phyloP scores from a whole-genome alignment of 1,140 invertebrate genomes.

The Diploscapter pachys region DNA sequence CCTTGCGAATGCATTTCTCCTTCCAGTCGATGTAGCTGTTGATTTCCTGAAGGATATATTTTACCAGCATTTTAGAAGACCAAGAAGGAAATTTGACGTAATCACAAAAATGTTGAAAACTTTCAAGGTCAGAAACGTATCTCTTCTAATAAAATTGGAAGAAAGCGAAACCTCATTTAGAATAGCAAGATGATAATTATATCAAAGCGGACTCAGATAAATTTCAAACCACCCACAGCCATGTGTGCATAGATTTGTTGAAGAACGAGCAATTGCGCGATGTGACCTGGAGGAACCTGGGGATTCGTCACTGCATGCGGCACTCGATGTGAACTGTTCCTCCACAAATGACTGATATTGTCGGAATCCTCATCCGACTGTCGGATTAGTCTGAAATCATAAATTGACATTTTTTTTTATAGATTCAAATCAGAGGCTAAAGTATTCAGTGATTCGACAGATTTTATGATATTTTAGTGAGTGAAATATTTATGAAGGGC shows the following conservation, averaged over 20 bases:
- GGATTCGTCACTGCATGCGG: not conserved
- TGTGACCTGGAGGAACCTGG: conserved; percentile 7
- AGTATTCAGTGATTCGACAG: too few species aligned
- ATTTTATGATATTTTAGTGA: too few species aligned
- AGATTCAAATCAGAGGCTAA: too few species aligned
- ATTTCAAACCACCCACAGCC: conserved; percentile 12
- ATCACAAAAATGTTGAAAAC: not conserved
- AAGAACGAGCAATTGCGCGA: conserved; percentile 37
- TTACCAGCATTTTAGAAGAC: too few species aligned
- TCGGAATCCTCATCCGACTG: too few species aligned
- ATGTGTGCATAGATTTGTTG: conserved; percentile 36
- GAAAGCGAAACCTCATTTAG: too few species aligned
- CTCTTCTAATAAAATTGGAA: not conserved
- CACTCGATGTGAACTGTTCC: too few species aligned
- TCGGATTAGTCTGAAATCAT: too few species aligned
- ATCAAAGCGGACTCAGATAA: not conserved
- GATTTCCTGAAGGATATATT: conserved; percentile 26
- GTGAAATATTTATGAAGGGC: too few species aligned
- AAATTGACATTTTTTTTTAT: too few species aligned
- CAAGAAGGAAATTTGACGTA: too few species aligned
- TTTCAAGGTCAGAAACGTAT: not conserved
- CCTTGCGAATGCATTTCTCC: conserved; percentile 19
- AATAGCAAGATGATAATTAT: not conserved
- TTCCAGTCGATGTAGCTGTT: conserved; percentile 30
- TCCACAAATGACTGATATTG: too few species aligned